Base-by-base conservation (phyloP, 2,113 vertebrate species). In the Pollachius pollachius region DNA sequence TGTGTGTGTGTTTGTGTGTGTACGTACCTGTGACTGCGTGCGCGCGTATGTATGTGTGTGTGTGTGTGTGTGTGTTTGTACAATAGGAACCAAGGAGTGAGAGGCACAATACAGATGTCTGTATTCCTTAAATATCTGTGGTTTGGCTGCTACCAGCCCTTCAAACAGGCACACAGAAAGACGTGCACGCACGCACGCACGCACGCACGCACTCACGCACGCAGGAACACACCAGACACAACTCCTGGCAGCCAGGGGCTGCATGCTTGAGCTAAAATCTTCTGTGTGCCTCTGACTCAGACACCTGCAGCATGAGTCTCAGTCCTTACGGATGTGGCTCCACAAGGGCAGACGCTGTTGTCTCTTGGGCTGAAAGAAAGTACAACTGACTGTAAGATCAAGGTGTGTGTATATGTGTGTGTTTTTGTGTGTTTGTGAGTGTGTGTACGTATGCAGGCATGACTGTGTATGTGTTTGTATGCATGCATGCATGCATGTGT, bases 41-140 rank as follows among this genome's bases (percentile, higher is more conserved):
- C 13, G 11, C 11, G 41, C 11, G 0, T 56, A 15, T 63, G 76
- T 61, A n/a, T 67, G 58, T 21, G 41, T n/a, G 52, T 67, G 52
- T 74, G 62, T 15, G 71, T 81, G 81, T 70, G 78, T 80, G 59
- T 66, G 75, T 81, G 84, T 75, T 78, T 85, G 77, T 71, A 66
- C 58, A 19, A 59, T 13, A 70, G 15, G 63, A 78, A 81, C 75
- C 11, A 77, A 68, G 21, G 18, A 72, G 67, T 62, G 23, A 25
- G 57, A 68, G 72, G 83, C 70, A 89, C 72, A 83, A 80, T 65
- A 58, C 16, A 89, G 77, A 87, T 11, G 75, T 66, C 62, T 48
- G 8, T 81, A n/a, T 52, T 70, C 70, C 25, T 5, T 79, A 84
- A 78, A 78, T 78, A 48, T 48, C 12, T 48, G 11, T 62, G 21